Base-by-base conservation (phyloP, 2,797 vertebrate genomes). In the Sebastolobus alascanus region DNA sequence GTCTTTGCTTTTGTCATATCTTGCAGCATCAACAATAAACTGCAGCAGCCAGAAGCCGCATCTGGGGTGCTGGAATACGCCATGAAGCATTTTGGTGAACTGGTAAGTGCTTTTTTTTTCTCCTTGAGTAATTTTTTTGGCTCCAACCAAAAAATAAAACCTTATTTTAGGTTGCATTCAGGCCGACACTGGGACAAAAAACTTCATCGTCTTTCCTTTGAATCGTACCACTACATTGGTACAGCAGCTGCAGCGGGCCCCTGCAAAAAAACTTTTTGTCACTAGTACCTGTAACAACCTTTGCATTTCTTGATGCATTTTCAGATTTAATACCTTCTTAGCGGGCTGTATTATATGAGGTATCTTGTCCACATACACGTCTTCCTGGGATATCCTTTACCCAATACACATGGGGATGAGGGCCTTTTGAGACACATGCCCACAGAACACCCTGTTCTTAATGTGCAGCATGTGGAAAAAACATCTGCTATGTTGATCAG, bases 61-160 rank as follows among this genome's bases (percentile, higher is more conserved):
- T 96, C 99, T 1, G 99, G 99, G 6, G 99, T 99, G 22, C 90
- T 99, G 80, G 99, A 99, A 73, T 99, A 99, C 2, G 99, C 98
- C 92, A 99, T 99, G 98, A 99, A 99, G 80, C 99, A 99, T 94
- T 99, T 98, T 75, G 97, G 98, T 54, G 99, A 99, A 86, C 93
- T 99, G 97, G 99, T 99, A 86, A 97, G 98, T 94, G 11, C 13
- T 64, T 80, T 16, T 31, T 58, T 27, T 43, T 2, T 27, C 16
- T 38, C 31, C 40, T 66, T 56, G 4, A 2, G 14, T 50, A 0
- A 9, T n/a, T 43, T 69, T 31, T 81, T 61, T 68, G 2, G 10
- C 12, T 59, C 29, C 5, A 38, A 56, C 18, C 5, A 38, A 40
- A 71, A 37, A 37, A 37, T 3, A 3, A 31, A 52, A 77, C 20